Base-by-base conservation (phyloP, 2,888 invertebrate genomes). In the Chrysolina haemoptera region DNA sequence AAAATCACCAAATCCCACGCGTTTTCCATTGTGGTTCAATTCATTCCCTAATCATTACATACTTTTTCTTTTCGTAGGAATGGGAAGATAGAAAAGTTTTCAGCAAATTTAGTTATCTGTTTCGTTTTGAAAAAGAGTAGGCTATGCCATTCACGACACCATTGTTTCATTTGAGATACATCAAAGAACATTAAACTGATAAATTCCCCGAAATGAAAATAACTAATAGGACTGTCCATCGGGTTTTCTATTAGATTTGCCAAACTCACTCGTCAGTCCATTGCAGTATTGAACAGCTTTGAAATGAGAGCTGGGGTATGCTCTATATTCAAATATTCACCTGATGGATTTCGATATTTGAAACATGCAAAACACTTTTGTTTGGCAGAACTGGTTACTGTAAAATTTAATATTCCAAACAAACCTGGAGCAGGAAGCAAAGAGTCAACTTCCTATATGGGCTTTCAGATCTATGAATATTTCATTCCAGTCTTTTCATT, bases 361-460 rank as follows among this genome's bases (percentile, higher is more conserved):
- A 12, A 18, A 8, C 18, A 18, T 18, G 10, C 1, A 53, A 18
- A 53, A 16, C 20, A 53, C 20, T 22, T 20, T 20, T 53, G 53
- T 48, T 48, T n/a, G 18, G 41, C 16, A 35, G 48, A 35, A 20
- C 53, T 8, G 67, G 53, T 68, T 46, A 22, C 20, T 9, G 1
- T 14, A 20, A 68, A 68, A 46, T 70, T 65, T 16, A 22, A 70
- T 70, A 41, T 70, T 65, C 46, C 65, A 55, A 70, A 64, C 70
- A 55, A 68, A 55, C 20, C 40, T 55, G 10, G 10, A n/a, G 40
- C 14, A 41, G 16, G 16, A 18, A 16, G 48, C 48, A 16, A 55
- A 64, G 40, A 22, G 40, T 35, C 18, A 20, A 63, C 18, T 22
- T 41, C 20, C 65, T 59, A 46, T 70, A 16, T 55, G 53, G 11